phyloP scores from a whole-genome alignment of 2,888 invertebrate species.

The Drosophila cognata region DNA sequence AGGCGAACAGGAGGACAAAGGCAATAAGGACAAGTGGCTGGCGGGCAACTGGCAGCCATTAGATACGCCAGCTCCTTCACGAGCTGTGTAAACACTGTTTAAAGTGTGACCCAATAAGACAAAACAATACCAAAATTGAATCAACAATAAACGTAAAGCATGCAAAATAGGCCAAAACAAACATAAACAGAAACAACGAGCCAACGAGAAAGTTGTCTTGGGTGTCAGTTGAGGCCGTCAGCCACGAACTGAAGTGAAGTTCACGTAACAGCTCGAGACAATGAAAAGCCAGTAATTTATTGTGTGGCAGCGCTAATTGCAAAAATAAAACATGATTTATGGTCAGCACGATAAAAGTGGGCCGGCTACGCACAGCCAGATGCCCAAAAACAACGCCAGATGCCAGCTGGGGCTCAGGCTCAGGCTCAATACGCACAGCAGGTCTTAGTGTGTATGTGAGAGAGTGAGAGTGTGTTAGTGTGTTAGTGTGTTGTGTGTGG shows the following conservation, averaged over 20 bases:
- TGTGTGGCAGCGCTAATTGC: constrained; percentile 74
- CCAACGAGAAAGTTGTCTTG: background rate
- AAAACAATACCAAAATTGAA: constrained; percentile 56
- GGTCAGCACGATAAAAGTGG: constrained; percentile 57
- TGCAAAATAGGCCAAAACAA: constrained; percentile 58
- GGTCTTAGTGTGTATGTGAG: constrained; percentile 10
- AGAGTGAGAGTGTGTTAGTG: background rate
- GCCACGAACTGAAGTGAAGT: constrained; percentile 19
- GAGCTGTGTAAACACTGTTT: constrained; percentile 79
- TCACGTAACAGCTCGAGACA: constrained; percentile 59
- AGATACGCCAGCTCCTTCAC: constrained; percentile 43
- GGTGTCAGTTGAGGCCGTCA: constrained; percentile 19
- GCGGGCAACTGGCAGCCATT: constrained; percentile 38
- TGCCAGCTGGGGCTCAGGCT: constrained; percentile 24
- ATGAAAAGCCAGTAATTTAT: constrained; percentile 77
- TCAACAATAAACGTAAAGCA: constrained; percentile 64
- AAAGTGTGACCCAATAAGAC: constrained; percentile 68
- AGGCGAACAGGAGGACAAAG: constrained; percentile 38
- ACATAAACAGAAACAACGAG: constrained; percentile 21
- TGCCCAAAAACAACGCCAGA: constrained; percentile 26
- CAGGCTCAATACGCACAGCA: constrained; percentile 32
- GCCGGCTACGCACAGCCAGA: constrained; percentile 23
- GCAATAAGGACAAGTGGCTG: constrained; percentile 62
- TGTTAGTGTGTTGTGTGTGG: constrained; percentile 13
- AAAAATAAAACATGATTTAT: constrained; percentile 80